Evolutionary conservation across 2,113 vertebrate genomes (phyloP).

Genomic region (Sapajus apella): DNA sequence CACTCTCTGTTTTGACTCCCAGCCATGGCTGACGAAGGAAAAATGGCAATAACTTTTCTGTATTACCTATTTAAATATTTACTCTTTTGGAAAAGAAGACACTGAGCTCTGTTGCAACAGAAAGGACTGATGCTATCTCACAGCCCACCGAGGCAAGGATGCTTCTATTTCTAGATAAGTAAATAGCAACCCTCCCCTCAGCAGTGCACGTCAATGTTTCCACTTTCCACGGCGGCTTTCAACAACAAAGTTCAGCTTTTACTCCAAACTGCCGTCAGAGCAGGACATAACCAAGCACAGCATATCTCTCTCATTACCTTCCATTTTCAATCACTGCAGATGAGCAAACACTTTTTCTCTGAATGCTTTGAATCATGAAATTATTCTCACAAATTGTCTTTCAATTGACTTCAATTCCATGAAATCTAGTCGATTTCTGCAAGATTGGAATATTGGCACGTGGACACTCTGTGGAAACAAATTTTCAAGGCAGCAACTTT

Average conservation of each 20-base stretch:
- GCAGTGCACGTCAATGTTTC: constrained; percentile 15
- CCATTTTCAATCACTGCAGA: constrained; percentile 31
- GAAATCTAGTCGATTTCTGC: constrained; percentile 57
- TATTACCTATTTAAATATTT: constrained; percentile 70
- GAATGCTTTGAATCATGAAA: constrained; percentile 61
- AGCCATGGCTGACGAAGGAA: neutral
- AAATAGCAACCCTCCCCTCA: neutral
- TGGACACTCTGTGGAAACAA: neutral
- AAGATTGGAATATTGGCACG: constrained; percentile 13
- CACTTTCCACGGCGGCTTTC: constrained; percentile 38
- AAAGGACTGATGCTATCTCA: neutral
- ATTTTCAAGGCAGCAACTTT: neutral
- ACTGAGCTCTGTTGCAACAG: neutral
- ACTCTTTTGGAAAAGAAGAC: constrained; percentile 40
- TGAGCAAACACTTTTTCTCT: constrained; percentile 57
- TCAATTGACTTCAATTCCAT: constrained; percentile 62
- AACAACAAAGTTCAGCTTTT: constrained; percentile 58
- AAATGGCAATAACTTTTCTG: constrained; percentile 55
- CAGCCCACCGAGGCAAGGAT: neutral
- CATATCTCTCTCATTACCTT: neutral
- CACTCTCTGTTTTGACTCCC: constrained; percentile 32
- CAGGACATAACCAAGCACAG: constrained; percentile 53
- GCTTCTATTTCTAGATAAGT: neutral
- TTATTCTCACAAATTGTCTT: constrained; percentile 52
- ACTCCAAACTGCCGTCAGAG: neutral